Conservation (phyloP, 2,113 vertebrate species). For the Equus przewalskii region DNA sequence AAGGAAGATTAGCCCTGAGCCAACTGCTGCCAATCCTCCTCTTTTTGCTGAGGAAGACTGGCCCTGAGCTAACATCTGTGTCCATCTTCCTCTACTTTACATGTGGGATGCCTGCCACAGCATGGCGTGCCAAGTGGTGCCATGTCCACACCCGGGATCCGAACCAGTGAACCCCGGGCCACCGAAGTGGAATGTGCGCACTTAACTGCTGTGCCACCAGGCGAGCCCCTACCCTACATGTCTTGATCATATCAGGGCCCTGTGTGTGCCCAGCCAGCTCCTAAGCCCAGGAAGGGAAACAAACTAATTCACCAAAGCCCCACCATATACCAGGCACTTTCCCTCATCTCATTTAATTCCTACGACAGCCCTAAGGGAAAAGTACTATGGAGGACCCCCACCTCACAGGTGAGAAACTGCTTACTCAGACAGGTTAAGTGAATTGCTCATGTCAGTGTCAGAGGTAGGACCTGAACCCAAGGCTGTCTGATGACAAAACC, state of each 20-base stretch:
- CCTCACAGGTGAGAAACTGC: conserved; percentile 24
- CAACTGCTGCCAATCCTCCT: too few species aligned
- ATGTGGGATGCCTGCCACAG: too few species aligned
- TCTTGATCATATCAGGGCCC: neutral
- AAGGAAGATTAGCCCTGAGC: too few species aligned
- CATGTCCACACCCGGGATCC: too few species aligned
- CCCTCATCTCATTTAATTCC: conserved; percentile 21
- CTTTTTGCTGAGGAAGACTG: too few species aligned
- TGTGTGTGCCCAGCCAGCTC: neutral
- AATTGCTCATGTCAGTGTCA: conserved; percentile 43
- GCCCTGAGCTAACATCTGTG: too few species aligned
- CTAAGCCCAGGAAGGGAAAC: conserved; percentile 27
- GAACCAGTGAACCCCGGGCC: too few species aligned
- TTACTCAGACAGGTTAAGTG: conserved; percentile 35
- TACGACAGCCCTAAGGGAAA: neutral
- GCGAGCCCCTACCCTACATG: neutral
- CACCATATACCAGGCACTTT: neutral
- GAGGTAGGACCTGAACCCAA: conserved; percentile 49
- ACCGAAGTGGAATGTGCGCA: too few species aligned
- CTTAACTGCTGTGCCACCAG: too few species aligned
- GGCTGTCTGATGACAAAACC: conserved; percentile 67
- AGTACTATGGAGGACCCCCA: neutral
- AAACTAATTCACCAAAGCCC: neutral
- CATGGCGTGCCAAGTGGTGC: too few species aligned
- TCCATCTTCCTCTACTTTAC: too few species aligned